Evolutionary conservation across 2,797 vertebrate species (phyloP), one percentile per base, ranked within the genome.

Genomic region (Clarias fuscus): DNA sequence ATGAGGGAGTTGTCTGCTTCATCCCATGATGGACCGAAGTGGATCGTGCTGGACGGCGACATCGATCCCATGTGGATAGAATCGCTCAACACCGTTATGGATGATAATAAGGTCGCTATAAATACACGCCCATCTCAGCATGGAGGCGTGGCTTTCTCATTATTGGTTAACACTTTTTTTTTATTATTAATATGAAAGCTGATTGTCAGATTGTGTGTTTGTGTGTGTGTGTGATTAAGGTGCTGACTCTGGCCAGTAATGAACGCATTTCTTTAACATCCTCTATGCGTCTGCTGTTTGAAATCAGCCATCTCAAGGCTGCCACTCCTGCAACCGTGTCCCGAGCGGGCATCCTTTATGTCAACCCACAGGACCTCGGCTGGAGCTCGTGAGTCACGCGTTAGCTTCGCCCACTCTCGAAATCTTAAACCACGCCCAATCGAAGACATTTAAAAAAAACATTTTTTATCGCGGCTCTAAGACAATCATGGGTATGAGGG

Each of bases 31-130:
- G 94, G 92, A 37, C 94, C 91, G 0, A 96, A 97, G 91, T 94
- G 96, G 94, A 95, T 95, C 88, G 93, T 97, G 71, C 90, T 97
- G 85, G 95, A 94, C 88, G 96, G 95, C 71, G 95, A 95, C 91
- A 95, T 94, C 89, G 95, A 96, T 90, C 92, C 87, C 0, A 94
- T 96, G 95, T 96, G 96, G 96, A 95, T 95, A 0, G 95, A 96
- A 89, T 96, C 95, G 37, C 93, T 96, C 20, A 97, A 96, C 84
- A 97, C 95, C 20, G 94, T 95, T 10, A 95, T 95, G 96, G 95
- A 96, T 78, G 92, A 95, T 89, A 97, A 96, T 70, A 95, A 97
- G 94, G 95, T 96, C 18, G 65, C 53, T 59, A 30, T 13, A 56
- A 14, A 24, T n/a, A 73, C 43, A 48, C 43, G 48, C 48, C 48